These are phyloP conservation scores for Alviniconcha marisindica DNA, from an alignment of 1,140 invertebrate genomes.

Conservation along the genomic window DNA sequence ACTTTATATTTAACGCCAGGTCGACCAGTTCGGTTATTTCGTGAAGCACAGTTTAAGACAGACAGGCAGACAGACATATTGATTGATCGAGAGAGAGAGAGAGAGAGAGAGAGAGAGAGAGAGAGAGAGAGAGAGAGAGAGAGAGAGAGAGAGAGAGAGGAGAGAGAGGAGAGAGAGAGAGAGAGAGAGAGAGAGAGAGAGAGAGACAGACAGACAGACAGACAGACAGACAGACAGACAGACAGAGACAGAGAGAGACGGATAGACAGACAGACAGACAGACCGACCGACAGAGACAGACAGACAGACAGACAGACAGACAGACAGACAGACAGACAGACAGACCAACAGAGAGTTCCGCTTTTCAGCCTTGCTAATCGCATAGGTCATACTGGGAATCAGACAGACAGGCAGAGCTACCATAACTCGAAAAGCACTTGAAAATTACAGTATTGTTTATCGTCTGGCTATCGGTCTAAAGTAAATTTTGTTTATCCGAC, in stretches of 20 bases:
- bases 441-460: too few relatives aligned
- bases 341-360: too few relatives aligned
- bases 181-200: conserved; percentile 21
- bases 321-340: too few relatives aligned
- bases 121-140: conserved; percentile 23
- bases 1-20: too few relatives aligned
- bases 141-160: conserved; percentile 29
- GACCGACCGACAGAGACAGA: not conserved
- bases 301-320: not conserved
- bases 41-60: not conserved
- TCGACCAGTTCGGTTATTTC: too few relatives aligned
- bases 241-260: not conserved
- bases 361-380: too few relatives aligned
- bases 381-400: too few relatives aligned
- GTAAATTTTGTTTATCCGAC: too few relatives aligned
- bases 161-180: conserved; percentile 8
- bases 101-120: conserved; percentile 28
- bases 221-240: not conserved
- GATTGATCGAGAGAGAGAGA: not conserved
- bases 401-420: too few relatives aligned
- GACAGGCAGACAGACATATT: not conserved
- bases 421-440: too few relatives aligned
- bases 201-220: not conserved
- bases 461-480: too few relatives aligned
- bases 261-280: conserved; percentile 6